Conservation (phyloP, 2,797 vertebrate genomes). For the Rhabdophis nuchalis region DNA sequence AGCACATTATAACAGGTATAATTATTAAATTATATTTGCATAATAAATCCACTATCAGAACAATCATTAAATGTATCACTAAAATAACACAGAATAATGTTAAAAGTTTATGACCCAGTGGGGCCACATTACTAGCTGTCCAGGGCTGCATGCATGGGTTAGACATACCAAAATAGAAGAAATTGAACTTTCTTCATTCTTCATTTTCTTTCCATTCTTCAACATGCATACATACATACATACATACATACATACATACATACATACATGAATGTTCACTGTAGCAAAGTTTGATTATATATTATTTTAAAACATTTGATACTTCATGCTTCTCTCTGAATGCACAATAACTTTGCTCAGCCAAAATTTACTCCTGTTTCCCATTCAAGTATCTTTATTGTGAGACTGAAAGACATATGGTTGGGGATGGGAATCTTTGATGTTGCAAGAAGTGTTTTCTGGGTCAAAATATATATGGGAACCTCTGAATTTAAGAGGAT, state of each 20-base stretch:
- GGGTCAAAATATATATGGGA: neutral
- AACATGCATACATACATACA: neutral
- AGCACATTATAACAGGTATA: neutral
- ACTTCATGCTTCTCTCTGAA: neutral
- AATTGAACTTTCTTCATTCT: neutral
- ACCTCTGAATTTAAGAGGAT: slow-evolving; percentile 1
- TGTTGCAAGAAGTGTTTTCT: slow-evolving; percentile 13
- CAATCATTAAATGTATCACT: neutral
- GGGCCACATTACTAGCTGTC: too few species aligned
- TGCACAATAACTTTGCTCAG: neutral
- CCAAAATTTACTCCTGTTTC: neutral
- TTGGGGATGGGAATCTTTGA: slow-evolving; percentile 18
- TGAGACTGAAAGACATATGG: slow-evolving; percentile 23
- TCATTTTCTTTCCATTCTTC: neutral
- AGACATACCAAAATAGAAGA: neutral
- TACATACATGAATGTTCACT: neutral
- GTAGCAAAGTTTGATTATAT: neutral
- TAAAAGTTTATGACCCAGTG: neutral
- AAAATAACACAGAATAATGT: neutral
- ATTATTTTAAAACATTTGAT: neutral
- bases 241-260: too few species aligned
- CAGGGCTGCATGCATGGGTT: neutral
- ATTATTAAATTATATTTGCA: neutral
- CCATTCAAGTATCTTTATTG: neutral
- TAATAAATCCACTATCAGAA: neutral